Base-by-base conservation (phyloP, 1,140 invertebrate species). In the Bombus fervidus region DNA sequence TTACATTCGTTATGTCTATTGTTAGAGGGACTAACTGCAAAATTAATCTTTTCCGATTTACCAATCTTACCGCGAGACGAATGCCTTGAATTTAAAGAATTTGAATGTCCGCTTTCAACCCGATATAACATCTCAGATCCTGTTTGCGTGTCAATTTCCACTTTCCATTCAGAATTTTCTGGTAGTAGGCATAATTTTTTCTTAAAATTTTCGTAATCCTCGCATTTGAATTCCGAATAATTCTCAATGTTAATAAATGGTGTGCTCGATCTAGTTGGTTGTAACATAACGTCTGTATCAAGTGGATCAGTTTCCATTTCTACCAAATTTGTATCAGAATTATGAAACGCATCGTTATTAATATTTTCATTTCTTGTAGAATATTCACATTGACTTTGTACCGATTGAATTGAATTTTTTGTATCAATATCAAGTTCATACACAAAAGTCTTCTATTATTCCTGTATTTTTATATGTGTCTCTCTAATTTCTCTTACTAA, bases 241-340 rank as follows among this genome's bases (percentile, higher is more conserved):
- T 71, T 10, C 9, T 22, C 9, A 1, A 9, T 1, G 8, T 18
- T 12, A 0, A 62, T 9, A 12, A 85, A 72, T 18, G 83, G 83
- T 1, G 83, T 85, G 41, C 83, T 85, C 6, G 83, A 85, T n/a
- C 83, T 53, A 15, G 53, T 80, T 3, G 76, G 76, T 22, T 31
- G 47, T 12, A 80, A 18, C 3, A 39, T 28, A 18, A 53, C 31
- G 5, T 72, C 43, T 13, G 6, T 6, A 8, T 69, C 25, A 3
- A 53, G 34, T 0, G 74, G 64, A 47, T 80, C 68, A 25, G 31
- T 1, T 6, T 85, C 76, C 22, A 69, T 83, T 10, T 57, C 73
- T 3, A 68, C 18, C n/a, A 28, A 37, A 18, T 66, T 76, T 12
- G 37, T 39, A 31, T 34, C 64, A 3, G 34, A n/a, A 6, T 72